Percentiles rank a stretch among this genome's conserved stretches.
Conservation (phyloP, 2,113 vertebrate species). For the Jaculus jaculus region DNA sequence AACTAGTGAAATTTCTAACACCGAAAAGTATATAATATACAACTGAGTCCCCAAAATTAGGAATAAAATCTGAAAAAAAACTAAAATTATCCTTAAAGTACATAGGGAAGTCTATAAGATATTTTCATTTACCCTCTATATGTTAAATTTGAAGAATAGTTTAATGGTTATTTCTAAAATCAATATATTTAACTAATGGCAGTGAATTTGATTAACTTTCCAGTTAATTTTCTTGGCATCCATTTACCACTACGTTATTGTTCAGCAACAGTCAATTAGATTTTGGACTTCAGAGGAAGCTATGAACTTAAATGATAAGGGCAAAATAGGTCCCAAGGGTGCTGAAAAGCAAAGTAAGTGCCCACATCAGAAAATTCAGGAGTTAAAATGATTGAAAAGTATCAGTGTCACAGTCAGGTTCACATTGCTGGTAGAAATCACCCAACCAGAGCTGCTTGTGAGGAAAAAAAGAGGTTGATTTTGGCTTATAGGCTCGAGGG, state of each 20-base stretch:
- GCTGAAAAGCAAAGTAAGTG: slow-evolving; percentile 21
- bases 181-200: neutral
- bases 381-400: neutral
- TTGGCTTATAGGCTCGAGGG: too few relatives aligned
- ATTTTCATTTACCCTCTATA: neutral
- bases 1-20: neutral
- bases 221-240: neutral
- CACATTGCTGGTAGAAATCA: too few relatives aligned
- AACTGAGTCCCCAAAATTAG: neutral
- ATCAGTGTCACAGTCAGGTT: neutral
- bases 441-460: too few relatives aligned
- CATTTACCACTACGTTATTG: neutral
- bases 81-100: neutral
- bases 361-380: neutral
- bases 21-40: neutral
- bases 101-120: neutral
- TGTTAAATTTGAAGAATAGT: neutral
- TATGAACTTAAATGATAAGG: neutral
- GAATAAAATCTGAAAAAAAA: neutral
- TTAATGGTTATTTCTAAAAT: neutral
- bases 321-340: neutral
- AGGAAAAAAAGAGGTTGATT: too few relatives aligned
- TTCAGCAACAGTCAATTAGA: neutral
- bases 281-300: neutral
- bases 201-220: neutral